Evolutionary conservation across 2,888 invertebrate genomes (phyloP), one percentile per base, ranked within the genome.

Genomic region (Falcaria lacertinaria): DNA sequence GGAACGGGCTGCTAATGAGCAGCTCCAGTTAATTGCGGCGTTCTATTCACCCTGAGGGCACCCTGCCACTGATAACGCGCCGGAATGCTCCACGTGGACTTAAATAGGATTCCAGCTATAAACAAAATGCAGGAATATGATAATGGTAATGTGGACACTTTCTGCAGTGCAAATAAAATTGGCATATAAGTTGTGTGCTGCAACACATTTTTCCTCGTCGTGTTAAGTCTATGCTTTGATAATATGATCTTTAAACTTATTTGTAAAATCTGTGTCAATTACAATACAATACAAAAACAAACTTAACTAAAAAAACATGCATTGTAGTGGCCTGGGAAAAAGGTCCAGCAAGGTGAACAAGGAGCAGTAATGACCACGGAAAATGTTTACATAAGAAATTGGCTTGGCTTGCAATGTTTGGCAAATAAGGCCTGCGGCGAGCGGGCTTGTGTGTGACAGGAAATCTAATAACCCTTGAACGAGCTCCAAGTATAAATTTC

Each of bases 1-100:
- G 74, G 72, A 85, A 84, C 79, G 76, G 74, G 62, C 77, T 79
- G 80, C 74, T 85, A 85, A 85, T 85, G 85, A 86, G 81, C 74
- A 73, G 70, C 70, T 76, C 75, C 51, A 78, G 76, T 81, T 84
- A 83, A 85, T 83, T 82, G 80, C 74, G 59, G 65, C 60, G 45
- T 63, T 66, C 69, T 65, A 57, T 62, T 64, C 57, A 54, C 63
- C 67, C 63, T 68, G 67, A 63, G 62, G 59, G 56, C 53, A 57
- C 54, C 58, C 65, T 64, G 67, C 68, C 67, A 60, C 71, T 72
- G 77, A 80, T 78, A 80, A 73, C 66, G 69, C 57, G 69, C 57
- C 57, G 74, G 73, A 74, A 78, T 71, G 63, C 63, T 50, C 51
- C 54, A 64, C 64, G 60, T 52, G 55, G 55, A 60, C 57, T 53